phyloP scores from a whole-genome alignment of 2,888 invertebrate species.

The Synergus itoensis region DNA sequence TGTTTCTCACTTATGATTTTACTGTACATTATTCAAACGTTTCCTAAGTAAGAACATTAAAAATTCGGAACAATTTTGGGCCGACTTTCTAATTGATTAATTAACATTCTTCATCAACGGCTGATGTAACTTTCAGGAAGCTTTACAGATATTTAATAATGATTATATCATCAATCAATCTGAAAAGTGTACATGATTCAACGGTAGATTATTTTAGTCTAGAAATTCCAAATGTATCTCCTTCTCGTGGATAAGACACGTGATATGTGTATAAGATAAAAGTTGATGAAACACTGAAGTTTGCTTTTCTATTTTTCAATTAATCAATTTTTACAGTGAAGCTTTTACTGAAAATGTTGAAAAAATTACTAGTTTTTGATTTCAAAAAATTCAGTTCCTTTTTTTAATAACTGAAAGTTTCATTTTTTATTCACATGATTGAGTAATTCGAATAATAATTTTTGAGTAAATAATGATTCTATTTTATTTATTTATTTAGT shows the following conservation, averaged over 20 bases:
- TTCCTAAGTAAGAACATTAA: neutral
- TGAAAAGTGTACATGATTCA: neutral
- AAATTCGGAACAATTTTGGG: neutral
- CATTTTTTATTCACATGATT: neutral
- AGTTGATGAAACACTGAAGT: neutral
- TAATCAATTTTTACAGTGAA: too few relatives aligned
- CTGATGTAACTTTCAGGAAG: neutral
- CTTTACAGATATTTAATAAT: neutral
- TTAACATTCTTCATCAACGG: neutral
- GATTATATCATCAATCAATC: neutral
- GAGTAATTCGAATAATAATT: neutral
- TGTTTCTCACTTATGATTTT: neutral
- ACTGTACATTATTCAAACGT: neutral
- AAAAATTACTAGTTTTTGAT: too few relatives aligned
- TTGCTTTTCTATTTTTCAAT: neutral
- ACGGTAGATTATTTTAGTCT: neutral
- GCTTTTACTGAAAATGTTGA: too few relatives aligned
- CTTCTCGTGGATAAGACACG: neutral
- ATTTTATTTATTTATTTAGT: neutral
- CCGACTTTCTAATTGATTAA: slow-evolving; percentile 10
- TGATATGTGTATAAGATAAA: neutral
- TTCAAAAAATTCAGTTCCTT: too few relatives aligned
- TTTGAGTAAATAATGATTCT: neutral
- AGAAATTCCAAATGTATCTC: slow-evolving; percentile 6
- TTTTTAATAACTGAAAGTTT: too few relatives aligned